A percentile compares a stretch with the other conserved stretches of the same genome.
Conservation (phyloP, 23 tunicate genomes). For the Halocynthia aurantium region DNA sequence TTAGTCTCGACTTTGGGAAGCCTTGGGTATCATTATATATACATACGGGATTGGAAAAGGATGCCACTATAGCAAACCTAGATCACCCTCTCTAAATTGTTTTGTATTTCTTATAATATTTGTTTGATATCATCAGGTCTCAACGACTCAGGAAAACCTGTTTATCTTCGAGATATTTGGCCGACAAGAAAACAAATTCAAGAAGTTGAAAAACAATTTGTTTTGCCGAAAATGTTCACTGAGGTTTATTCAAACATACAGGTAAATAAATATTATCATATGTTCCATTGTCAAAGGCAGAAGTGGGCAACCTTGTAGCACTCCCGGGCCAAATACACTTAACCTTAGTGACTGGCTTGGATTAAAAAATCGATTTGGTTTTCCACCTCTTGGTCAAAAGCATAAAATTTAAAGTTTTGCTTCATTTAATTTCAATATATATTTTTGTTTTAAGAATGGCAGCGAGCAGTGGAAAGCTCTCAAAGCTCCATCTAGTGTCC, state of each 20-base stretch:
- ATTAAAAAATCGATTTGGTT: no score
- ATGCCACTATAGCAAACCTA: no score
- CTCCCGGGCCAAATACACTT: no score
- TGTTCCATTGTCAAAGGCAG: no score
- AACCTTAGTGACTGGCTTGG: no score
- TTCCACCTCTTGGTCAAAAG: not conserved
- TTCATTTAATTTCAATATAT: not conserved
- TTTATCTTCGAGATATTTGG: slow-evolving; percentile 86
- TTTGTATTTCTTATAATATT: no score
- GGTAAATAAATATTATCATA: slow-evolving; percentile 25
- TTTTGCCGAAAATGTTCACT: slow-evolving; percentile 82
- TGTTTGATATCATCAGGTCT: slow-evolving; percentile 26
- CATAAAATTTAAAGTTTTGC: not conserved
- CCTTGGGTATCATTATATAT: no score
- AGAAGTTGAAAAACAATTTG: slow-evolving; percentile 71
- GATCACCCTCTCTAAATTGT: no score
- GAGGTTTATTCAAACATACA: slow-evolving; percentile 83
- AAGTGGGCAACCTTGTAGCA: no score
- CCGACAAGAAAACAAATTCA: slow-evolving; percentile 71
- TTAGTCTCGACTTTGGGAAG: no score
- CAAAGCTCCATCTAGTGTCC: slow-evolving; percentile 57
- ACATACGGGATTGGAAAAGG: no score
- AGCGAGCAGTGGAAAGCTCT: slow-evolving; percentile 85
- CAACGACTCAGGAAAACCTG: slow-evolving; percentile 58
- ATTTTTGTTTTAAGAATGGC: slow-evolving; percentile 45